Evolutionary conservation across 1,140 invertebrate genomes (phyloP).

Genomic region (Drosophila erecta): DNA sequence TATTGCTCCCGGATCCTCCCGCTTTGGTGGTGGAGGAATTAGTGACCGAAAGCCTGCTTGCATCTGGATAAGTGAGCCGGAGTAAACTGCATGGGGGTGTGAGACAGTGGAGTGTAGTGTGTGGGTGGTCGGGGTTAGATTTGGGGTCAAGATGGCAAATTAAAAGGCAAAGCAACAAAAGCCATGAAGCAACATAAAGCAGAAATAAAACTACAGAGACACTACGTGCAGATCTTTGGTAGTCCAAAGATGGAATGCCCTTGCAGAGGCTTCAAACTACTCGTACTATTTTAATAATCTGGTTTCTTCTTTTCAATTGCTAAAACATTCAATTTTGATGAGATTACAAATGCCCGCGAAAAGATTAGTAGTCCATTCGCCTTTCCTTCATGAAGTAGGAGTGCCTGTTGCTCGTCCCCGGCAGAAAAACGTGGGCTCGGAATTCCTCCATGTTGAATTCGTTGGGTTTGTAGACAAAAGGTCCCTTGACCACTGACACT

Average conservation of each 20-base stretch:
- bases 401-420: constrained; percentile 44
- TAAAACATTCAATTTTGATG: constrained; percentile 5
- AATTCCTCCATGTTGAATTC: constrained; percentile 46
- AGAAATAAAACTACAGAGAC: constrained; percentile 9
- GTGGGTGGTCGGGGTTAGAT: constrained; percentile 19
- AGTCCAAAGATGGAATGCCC: constrained; percentile 24
- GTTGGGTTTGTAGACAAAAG: constrained; percentile 45
- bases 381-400: constrained; percentile 29
- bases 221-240: constrained; percentile 36
- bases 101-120: constrained; percentile 10
- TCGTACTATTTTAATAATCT: neutral
- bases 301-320: neutral
- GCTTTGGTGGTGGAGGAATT: constrained; percentile 5
- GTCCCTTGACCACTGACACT: neutral
- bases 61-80: constrained; percentile 21
- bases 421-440: constrained; percentile 27
- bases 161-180: constrained; percentile 34
- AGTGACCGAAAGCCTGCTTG: constrained; percentile 10
- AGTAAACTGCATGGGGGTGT: constrained; percentile 18
- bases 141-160: constrained; percentile 34
- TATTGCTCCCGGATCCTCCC: neutral
- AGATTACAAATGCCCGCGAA: neutral
- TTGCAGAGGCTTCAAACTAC: constrained; percentile 30
- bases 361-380: neutral
- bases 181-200: constrained; percentile 15